phyloP scores from a whole-genome alignment of 1,140 invertebrate genomes.

The Drosophila equinoxialis region DNA sequence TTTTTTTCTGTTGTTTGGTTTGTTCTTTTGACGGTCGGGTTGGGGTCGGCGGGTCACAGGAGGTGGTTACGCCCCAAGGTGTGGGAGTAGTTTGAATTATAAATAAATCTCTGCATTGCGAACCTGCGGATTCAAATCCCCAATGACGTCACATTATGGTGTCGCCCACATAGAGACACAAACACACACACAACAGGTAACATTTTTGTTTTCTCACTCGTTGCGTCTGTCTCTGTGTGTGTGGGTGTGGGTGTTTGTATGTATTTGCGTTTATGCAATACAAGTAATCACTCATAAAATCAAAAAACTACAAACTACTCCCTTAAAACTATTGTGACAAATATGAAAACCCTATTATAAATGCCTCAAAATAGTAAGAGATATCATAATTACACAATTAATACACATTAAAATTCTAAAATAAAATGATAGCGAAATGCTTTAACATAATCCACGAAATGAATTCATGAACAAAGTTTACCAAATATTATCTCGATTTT shows the following conservation, averaged over 20 bases:
- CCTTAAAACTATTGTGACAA: too few species aligned
- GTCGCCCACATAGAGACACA: conserved; percentile 22
- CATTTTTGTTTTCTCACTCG: neutral
- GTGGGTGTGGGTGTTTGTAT: neutral
- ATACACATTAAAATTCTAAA: too few species aligned
- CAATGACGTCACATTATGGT: conserved; percentile 60
- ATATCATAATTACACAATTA: too few species aligned
- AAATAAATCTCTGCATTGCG: conserved; percentile 71
- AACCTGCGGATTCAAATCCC: conserved; percentile 58
- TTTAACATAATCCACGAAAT: too few species aligned
- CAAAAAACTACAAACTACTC: too few species aligned
- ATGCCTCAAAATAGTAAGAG: too few species aligned
- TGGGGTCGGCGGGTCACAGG: too few species aligned
- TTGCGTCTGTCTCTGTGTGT: neutral
- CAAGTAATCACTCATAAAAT: neutral
- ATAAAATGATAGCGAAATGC: too few species aligned
- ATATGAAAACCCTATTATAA: too few species aligned
- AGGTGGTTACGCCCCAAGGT: neutral
- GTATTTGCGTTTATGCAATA: neutral
- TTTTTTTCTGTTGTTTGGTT: conserved; percentile 23
- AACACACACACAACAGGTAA: conserved; percentile 8
- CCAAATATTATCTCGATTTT: too few species aligned
- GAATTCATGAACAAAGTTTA: too few species aligned
- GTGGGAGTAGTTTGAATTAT: conserved; percentile 55
- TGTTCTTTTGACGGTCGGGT: conserved; percentile 2